Evolutionary conservation across 2,113 vertebrate genomes (phyloP).

Genomic region (Psephotus haematonotus): DNA sequence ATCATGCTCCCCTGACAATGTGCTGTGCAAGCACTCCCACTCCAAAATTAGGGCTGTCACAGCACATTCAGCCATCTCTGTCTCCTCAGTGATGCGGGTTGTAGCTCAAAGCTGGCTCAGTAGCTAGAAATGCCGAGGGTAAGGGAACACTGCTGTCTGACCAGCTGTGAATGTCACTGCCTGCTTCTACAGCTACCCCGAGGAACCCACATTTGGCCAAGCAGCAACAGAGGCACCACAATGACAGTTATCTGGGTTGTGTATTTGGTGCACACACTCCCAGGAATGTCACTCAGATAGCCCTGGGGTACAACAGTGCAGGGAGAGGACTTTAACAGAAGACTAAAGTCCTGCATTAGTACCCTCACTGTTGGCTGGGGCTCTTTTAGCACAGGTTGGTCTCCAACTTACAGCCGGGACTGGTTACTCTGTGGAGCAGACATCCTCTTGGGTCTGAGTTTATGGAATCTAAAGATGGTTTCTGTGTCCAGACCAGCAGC

Average conservation of each 20-base stretch:
- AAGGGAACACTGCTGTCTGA: not conserved
- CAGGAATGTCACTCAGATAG: not conserved
- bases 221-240: accelerated
- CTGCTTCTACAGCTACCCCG: not conserved
- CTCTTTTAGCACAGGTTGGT: not conserved
- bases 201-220: not conserved
- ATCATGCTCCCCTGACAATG: accelerated
- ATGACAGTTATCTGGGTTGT: not conserved
- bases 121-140: not conserved
- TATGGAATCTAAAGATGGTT: not conserved
- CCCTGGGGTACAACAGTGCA: not conserved
- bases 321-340: no score
- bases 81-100: not conserved
- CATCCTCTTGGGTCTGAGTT: not conserved
- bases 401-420: not conserved
- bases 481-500: not conserved
- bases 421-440: not conserved
- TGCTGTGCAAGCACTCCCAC: accelerated
- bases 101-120: not conserved
- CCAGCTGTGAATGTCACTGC: not conserved
- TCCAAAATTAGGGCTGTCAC: not conserved
- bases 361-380: not conserved
- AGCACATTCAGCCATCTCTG: not conserved
- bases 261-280: not conserved
- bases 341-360: not conserved